Evolutionary conservation across 2,113 vertebrate genomes (phyloP).

Genomic region (Gila orcuttii): DNA sequence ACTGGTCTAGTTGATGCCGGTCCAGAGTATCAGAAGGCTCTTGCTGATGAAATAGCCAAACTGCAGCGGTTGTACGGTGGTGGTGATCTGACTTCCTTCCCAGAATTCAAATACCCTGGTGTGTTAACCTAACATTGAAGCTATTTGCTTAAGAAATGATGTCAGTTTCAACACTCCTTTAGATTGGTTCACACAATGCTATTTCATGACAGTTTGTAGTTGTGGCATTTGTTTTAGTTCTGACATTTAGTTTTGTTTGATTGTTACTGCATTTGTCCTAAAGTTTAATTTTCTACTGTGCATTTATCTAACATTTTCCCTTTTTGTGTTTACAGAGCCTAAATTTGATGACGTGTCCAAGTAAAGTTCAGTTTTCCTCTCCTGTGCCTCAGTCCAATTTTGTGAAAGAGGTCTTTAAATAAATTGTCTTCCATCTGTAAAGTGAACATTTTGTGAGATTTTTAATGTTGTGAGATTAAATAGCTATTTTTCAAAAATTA

Average conservation of each 20-base stretch:
- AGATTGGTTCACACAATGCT: not conserved
- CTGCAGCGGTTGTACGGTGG: constrained; percentile 88
- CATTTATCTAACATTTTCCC: constrained; percentile 11
- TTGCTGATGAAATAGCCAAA: constrained; percentile 83
- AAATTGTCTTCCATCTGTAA: not conserved
- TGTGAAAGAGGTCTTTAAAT: constrained; percentile 22
- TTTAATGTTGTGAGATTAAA: not conserved
- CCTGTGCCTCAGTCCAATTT: constrained; percentile 20
- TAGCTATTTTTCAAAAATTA: not conserved
- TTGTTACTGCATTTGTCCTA: not conserved
- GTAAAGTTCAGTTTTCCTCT: constrained; percentile 60
- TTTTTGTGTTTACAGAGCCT: constrained; percentile 64
- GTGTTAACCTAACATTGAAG: constrained; percentile 44
- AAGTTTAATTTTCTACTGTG: not conserved
- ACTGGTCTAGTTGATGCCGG: constrained; percentile 82
- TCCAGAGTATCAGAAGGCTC: constrained; percentile 84
- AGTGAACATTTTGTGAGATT: constrained; percentile 20
- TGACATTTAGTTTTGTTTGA: not conserved
- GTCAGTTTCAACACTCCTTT: not conserved
- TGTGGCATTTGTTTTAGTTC: not conserved
- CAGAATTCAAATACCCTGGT: constrained; percentile 89
- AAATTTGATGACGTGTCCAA: constrained; percentile 70
- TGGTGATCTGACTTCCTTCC: constrained; percentile 88
- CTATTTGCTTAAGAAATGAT: not conserved
- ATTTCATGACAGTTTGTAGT: not conserved